phyloP scores from a whole-genome alignment of 2,797 vertebrate species.

The Pseudochirops corinnae region DNA sequence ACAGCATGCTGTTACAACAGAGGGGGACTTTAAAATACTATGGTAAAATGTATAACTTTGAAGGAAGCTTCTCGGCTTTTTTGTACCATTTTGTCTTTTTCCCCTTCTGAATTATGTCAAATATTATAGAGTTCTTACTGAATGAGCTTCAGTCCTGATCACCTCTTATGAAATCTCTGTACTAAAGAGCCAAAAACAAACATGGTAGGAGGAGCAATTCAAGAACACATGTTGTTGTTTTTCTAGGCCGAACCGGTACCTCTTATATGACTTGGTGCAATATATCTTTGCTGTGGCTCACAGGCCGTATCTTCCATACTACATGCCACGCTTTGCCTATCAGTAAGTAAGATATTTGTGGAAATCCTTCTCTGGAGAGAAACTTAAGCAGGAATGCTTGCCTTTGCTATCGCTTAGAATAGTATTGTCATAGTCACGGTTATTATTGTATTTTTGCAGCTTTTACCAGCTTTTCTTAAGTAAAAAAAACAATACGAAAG shows the following conservation, averaged over 20 bases:
- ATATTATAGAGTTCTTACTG: slow-evolving; percentile 25
- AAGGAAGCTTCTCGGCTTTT: background rate
- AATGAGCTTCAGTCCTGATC: slow-evolving; percentile 7
- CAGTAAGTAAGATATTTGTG: slow-evolving; percentile 87
- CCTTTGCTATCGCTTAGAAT: background rate
- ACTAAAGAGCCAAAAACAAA: slow-evolving; percentile 21
- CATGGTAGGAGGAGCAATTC: background rate
- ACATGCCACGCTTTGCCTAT: slow-evolving; percentile 91
- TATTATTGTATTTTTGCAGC: background rate
- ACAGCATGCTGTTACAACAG: background rate
- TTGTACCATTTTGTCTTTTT: slow-evolving; percentile 30
- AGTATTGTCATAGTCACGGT: rapidly evolving
- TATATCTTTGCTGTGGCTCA: slow-evolving; percentile 90
- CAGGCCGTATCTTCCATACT: slow-evolving; percentile 90
- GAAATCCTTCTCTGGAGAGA: background rate
- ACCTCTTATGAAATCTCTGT: background rate
- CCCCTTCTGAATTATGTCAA: slow-evolving; percentile 17
- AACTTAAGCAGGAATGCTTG: background rate
- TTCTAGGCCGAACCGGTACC: slow-evolving; percentile 91
- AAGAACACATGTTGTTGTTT: slow-evolving; percentile 38
- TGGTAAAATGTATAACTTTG: background rate
- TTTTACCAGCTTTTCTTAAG: background rate
- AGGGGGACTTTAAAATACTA: background rate
- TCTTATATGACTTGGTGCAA: slow-evolving; percentile 93
- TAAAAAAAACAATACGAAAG: background rate